Evolutionary conservation across 2,888 invertebrate genomes (phyloP).

Genomic region (Calephelis perditalis): DNA sequence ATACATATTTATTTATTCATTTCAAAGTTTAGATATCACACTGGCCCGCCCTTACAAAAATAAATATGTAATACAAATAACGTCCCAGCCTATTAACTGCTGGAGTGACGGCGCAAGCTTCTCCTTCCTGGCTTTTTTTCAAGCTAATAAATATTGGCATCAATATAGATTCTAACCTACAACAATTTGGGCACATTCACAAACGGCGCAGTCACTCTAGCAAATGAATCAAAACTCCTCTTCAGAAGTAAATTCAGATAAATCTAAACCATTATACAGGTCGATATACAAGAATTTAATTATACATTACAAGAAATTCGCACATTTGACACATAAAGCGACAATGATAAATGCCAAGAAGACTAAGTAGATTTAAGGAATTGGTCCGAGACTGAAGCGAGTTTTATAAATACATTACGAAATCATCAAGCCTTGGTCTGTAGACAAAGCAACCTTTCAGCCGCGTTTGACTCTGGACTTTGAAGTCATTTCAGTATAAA

Average conservation of each 20-base stretch:
- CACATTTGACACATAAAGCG: constrained; percentile 79
- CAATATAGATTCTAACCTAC: constrained; percentile 58
- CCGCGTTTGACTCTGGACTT: constrained; percentile 7
- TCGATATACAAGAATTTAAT: constrained; percentile 70
- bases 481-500: constrained; percentile 40
- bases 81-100: constrained; percentile 58
- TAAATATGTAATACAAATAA: constrained; percentile 74
- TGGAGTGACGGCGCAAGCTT: constrained; percentile 55
- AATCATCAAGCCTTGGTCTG: constrained; percentile 68
- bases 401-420: constrained; percentile 56
- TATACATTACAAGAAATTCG: constrained; percentile 71
- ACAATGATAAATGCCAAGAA: constrained; percentile 65
- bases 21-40: constrained; percentile 78
- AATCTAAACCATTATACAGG: constrained; percentile 76
- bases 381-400: constrained; percentile 77
- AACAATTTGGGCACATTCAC: constrained; percentile 65
- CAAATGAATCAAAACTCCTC: constrained; percentile 50
- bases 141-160: constrained; percentile 61
- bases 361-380: constrained; percentile 61
- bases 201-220: constrained; percentile 57
- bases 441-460: constrained; percentile 47
- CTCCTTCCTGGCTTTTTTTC: constrained; percentile 34
- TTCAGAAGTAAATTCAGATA: constrained; percentile 67
- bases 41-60: constrained; percentile 79
- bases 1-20: constrained; percentile 78